These are phyloP conservation scores for Erebia ligea DNA, from an alignment of 2,888 invertebrate genomes.

Conservation along the genomic window DNA sequence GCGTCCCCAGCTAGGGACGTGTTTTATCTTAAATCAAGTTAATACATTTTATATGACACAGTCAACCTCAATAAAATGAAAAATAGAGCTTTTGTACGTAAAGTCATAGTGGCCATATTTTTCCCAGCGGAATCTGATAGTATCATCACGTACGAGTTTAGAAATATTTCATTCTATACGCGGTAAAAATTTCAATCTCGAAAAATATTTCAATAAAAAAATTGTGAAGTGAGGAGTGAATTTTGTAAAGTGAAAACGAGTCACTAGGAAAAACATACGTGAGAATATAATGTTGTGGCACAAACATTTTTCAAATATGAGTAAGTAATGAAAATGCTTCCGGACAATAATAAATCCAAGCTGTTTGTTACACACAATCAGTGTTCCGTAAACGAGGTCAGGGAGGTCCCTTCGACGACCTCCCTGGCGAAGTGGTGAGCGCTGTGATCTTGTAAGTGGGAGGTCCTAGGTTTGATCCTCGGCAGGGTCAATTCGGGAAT, in stretches of 20 bases:
- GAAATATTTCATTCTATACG: neutral
- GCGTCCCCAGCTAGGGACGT: constrained; percentile 12
- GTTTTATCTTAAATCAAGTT: constrained; percentile 38
- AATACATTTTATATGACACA: constrained; percentile 37
- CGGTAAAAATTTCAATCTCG: neutral
- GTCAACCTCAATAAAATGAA: constrained; percentile 15
- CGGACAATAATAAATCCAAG: too few species aligned
- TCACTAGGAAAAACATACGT: neutral
- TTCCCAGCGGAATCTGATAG: constrained; percentile 2
- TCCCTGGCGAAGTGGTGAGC: too few species aligned
- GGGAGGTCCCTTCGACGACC: too few species aligned
- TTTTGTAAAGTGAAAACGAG: neutral
- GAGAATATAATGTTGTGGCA: neutral
- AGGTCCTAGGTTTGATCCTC: too few species aligned
- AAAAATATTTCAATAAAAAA: neutral
- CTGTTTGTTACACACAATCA: too few species aligned
- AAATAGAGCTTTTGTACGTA: neutral
- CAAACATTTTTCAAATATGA: neutral
- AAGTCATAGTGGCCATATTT: constrained; percentile 8
- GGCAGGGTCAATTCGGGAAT: too few species aligned
- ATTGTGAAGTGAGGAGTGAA: neutral
- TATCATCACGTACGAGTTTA: neutral
- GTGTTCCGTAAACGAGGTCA: too few species aligned
- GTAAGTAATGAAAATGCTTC: too few species aligned
- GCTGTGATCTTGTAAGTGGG: too few species aligned